These are phyloP conservation scores for Hetaerina americana DNA, from an alignment of 1,140 invertebrate genomes.

Conservation along the genomic window DNA sequence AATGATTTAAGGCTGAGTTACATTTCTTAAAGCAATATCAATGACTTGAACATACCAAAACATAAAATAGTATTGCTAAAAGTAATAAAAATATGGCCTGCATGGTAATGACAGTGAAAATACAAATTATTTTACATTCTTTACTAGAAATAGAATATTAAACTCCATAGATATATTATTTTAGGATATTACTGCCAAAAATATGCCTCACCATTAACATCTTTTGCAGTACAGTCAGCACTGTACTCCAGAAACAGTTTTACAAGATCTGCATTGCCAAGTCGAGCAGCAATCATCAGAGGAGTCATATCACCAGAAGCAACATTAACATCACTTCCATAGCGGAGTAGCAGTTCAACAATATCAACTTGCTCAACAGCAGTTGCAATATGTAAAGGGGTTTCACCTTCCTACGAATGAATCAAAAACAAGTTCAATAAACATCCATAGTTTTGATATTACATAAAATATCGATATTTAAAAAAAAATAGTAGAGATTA, in stretches of 20 bases:
- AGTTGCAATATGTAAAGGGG: slow-evolving; percentile 14
- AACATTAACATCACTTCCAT: slow-evolving; percentile 13
- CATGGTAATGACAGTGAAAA: too few relatives aligned
- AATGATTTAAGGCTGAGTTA: too few relatives aligned
- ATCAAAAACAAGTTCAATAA: background rate
- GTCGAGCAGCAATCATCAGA: slow-evolving; percentile 14
- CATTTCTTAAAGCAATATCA: too few relatives aligned
- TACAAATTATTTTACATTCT: too few relatives aligned
- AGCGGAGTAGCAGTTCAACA: slow-evolving; percentile 13
- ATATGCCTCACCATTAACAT: slow-evolving; percentile 21
- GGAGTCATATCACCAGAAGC: slow-evolving; percentile 14
- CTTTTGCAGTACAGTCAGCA: slow-evolving; percentile 19
- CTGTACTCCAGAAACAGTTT: slow-evolving; percentile 23
- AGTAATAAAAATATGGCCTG: too few relatives aligned
- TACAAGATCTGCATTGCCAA: slow-evolving; percentile 20
- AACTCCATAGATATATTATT: background rate
- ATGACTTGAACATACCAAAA: too few relatives aligned
- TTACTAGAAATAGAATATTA: too few relatives aligned
- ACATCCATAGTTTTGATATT: too few relatives aligned
- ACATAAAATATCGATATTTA: too few relatives aligned
- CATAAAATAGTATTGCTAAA: too few relatives aligned
- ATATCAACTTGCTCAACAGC: slow-evolving; percentile 10
- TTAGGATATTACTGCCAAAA: background rate
- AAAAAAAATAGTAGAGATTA: too few relatives aligned
- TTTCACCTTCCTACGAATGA: slow-evolving; percentile 7